Evolutionary conservation across 2,797 vertebrate species (phyloP).

Genomic region (Betta splendens): DNA sequence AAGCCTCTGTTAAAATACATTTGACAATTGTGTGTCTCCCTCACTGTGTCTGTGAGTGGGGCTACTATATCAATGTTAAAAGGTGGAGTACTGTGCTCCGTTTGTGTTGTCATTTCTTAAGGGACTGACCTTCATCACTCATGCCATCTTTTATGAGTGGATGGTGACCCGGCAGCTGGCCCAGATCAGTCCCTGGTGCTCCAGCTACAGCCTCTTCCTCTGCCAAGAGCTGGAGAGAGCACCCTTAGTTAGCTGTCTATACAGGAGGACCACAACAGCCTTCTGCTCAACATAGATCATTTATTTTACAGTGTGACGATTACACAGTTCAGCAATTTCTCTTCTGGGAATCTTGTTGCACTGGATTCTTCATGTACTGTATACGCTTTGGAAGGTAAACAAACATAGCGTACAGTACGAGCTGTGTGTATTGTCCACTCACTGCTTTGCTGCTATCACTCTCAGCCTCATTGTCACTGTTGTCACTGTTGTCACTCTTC

Average conservation of each 20-base stretch:
- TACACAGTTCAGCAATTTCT: no score
- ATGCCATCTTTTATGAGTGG: conserved; percentile 90
- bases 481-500: conserved; percentile 71
- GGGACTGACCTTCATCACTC: conserved; percentile 89
- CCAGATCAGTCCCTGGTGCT: conserved; percentile 84
- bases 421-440: conserved; percentile 17
- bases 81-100: background rate
- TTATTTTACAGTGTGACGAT: no score
- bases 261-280: no score
- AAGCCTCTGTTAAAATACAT: conserved; percentile 77
- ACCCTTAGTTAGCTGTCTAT: background rate
- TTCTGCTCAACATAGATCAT: no score
- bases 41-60: no score
- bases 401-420: background rate
- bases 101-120: background rate
- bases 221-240: conserved; percentile 73
- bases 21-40: background rate
- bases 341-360: no score
- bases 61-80: no score
- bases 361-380: no score
- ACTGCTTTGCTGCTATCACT: conserved; percentile 51
- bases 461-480: conserved; percentile 52
- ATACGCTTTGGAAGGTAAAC: background rate
- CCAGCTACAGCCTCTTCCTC: conserved; percentile 76
- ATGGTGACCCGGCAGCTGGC: conserved; percentile 92